Base-by-base conservation (phyloP, 2,113 vertebrate genomes). In the Cavia aperea region DNA sequence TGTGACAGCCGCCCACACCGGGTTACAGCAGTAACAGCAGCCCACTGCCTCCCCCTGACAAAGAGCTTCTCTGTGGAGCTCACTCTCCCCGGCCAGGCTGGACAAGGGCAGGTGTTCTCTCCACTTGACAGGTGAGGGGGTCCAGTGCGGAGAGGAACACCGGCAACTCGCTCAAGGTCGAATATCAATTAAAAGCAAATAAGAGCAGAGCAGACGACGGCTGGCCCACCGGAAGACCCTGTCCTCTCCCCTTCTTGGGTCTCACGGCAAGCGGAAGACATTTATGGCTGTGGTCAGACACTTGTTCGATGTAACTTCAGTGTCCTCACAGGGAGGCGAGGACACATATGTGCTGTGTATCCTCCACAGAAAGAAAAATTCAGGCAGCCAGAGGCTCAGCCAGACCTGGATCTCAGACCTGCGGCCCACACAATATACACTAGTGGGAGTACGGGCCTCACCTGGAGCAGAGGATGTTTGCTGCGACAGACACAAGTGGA, bases 111-210 rank as follows among this genome's bases (percentile, higher is more conserved):
- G 93, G 92, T 79, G 85, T 11, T 24, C 75, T 11, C 93, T 62
- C 31, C 9, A 1, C 58, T 7, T 93, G 94, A 92, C 93, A 73
- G 83, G 83, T 43, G 89, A 88, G 58, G 66, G 73, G 29, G 31
- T 13, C 33, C 29, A 4, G 49, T 63, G 51, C 43, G 21, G 70
- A 66, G n/a, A 36, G 77, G 81, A 60, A 56, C 5, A 19, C 36
- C 16, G 90, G 88, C 78, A 18, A 18, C 6, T 0, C 1, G 68
- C 86, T 94, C 94, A 92, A 96, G 96, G 94, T 92, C 23, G 31
- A 65, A 81, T 81, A 73, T 29, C 88, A 79, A 63, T 2, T 7
- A 85, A 66, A 77, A 84, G 79, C 46, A 51, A 6, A 86, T 60
- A 66, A 16, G 82, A 89, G 39, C 49, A 36, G 31, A 54, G 70